A percentile compares a stretch with the other conserved stretches of the same genome.
Evolutionary conservation across 1,140 invertebrate species (phyloP).

Genomic region (Ditylenchus dipsaci): DNA sequence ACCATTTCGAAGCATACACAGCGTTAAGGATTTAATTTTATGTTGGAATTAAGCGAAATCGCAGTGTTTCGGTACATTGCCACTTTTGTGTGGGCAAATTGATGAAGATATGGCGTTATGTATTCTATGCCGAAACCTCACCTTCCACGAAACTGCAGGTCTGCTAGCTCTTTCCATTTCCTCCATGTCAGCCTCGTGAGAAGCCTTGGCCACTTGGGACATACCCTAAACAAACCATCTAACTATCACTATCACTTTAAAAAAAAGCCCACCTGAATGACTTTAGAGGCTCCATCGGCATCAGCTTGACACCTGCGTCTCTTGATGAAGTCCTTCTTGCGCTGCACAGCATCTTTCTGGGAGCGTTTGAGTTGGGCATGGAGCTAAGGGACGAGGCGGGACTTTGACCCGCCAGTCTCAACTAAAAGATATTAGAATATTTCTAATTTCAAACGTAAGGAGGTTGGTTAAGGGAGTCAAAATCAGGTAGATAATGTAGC

Average conservation of each 20-base stretch:
- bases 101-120: no score
- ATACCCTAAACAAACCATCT: constrained; percentile 44
- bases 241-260: neutral
- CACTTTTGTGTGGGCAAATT: no score
- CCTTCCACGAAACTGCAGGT: constrained; percentile 43
- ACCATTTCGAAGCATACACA: no score
- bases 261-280: constrained; percentile 43
- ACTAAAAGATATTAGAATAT: no score
- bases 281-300: constrained; percentile 51
- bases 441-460: no score
- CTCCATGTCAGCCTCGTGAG: constrained; percentile 28
- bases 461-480: no score
- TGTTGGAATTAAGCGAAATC: no score
- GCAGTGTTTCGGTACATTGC: no score
- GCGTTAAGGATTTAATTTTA: no score
- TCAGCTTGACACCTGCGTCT: constrained; percentile 53
- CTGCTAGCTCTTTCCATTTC: constrained; percentile 26
- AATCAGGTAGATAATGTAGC: no score
- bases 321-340: constrained; percentile 55
- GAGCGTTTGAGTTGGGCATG: constrained; percentile 18
- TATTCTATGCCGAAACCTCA: neutral
- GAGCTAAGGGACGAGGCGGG: constrained; percentile 68
- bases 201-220: constrained; percentile 52
- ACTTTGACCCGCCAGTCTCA: constrained; percentile 82
- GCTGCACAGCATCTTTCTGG: constrained; percentile 43